A percentile compares a stretch with the other conserved stretches of the same genome.
Conservation (phyloP, 2,113 vertebrate genomes). For the Dasyprocta punctata region DNA sequence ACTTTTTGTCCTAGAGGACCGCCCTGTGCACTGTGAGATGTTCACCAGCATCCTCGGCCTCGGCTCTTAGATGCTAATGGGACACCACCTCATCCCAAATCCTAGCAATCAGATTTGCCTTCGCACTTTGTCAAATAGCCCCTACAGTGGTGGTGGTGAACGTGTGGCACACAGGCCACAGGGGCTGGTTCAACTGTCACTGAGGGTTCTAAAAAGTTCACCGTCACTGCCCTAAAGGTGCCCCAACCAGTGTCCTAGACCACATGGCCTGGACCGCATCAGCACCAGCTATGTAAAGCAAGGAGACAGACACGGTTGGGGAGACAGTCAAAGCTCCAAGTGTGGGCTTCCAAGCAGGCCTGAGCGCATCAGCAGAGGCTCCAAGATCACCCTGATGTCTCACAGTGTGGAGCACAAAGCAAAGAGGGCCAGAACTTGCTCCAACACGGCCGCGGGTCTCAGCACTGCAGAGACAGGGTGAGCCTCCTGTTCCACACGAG, state of each 20-base stretch:
- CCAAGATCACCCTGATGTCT: not conserved
- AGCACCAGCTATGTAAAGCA: not conserved
- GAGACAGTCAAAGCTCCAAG: not conserved
- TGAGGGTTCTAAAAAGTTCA: not conserved
- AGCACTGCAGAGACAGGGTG: rapidly evolving
- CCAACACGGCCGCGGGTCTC: rapidly evolving
- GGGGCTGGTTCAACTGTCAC: not conserved
- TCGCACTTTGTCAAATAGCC: not conserved
- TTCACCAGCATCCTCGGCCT: not conserved
- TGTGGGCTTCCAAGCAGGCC: not conserved
- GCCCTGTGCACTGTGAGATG: not conserved
- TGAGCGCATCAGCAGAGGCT: not conserved
- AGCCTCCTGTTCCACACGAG: rapidly evolving
- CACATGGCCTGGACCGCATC: no score
- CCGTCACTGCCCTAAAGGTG: not conserved
- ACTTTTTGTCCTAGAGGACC: not conserved
- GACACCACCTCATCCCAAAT: not conserved
- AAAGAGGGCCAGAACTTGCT: not conserved
- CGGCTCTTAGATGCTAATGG: not conserved
- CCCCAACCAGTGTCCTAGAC: not conserved
- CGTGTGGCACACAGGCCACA: not conserved
- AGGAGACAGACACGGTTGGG: not conserved
- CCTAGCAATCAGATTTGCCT: not conserved
- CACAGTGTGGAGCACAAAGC: not conserved
- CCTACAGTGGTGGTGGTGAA: not conserved